Conservation (phyloP, 2,113 vertebrate genomes). For the Callospermophilus lateralis region DNA sequence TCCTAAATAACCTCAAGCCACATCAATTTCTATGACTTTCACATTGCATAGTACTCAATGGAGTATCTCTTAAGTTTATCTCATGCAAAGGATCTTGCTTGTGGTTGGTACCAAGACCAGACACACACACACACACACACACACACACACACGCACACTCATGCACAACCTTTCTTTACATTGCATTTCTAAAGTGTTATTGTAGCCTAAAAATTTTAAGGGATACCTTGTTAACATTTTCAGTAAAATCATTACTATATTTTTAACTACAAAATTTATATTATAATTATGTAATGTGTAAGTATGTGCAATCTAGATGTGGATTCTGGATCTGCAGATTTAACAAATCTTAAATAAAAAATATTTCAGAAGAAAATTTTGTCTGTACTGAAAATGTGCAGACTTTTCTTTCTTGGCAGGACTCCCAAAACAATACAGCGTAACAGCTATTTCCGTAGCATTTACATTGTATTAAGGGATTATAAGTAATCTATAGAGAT, state of each 20-base stretch:
- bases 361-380: background rate
- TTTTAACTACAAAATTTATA: background rate
- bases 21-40: background rate
- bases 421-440: background rate
- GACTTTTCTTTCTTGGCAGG: background rate
- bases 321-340: background rate
- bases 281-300: background rate
- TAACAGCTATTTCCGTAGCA: background rate
- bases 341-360: background rate
- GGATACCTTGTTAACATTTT: background rate
- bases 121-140: background rate
- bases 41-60: background rate
- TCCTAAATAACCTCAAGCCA: conserved; percentile 1
- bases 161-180: background rate
- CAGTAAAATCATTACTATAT: background rate
- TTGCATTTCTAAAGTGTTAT: background rate
- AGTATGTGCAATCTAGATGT: no score
- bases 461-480: background rate
- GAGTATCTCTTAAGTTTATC: background rate
- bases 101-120: background rate
- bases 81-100: background rate
- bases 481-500: background rate
- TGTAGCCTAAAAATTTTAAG: background rate
- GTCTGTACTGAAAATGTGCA: background rate
- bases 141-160: background rate